A percentile compares a stretch with the other conserved stretches of the same genome.
These are phyloP conservation scores for Eupithecia abbreviata DNA, from an alignment of 2,888 invertebrate species.

Conservation along the genomic window DNA sequence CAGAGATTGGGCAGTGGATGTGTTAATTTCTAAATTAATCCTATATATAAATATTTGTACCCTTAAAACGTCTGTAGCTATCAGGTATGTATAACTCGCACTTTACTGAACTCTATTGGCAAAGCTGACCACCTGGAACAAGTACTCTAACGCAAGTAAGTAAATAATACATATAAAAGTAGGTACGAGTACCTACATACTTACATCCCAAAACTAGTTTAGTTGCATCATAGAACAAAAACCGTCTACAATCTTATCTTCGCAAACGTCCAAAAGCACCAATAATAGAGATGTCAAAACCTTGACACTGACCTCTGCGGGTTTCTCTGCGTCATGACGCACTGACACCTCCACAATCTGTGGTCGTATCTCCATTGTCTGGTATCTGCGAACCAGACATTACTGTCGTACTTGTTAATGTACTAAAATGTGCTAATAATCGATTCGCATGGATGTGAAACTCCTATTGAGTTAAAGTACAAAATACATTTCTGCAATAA, in stretches of 20 bases:
- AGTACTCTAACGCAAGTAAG: neutral
- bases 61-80: too few relatives aligned
- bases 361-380: conserved; percentile 52
- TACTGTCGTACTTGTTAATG: conserved; percentile 52
- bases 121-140: neutral
- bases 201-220: neutral
- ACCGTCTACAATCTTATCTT: neutral
- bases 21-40: too few relatives aligned
- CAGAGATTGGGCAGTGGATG: too few relatives aligned
- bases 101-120: neutral
- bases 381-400: conserved; percentile 39
- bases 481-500: neutral
- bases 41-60: too few relatives aligned
- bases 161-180: neutral
- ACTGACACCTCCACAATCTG: conserved; percentile 35
- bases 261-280: neutral
- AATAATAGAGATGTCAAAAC: conserved; percentile 45
- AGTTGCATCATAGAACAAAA: neutral
- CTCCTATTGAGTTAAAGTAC: neutral
- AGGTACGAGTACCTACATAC: neutral
- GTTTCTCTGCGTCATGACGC: conserved; percentile 44
- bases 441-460: conserved; percentile 15
- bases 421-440: neutral
- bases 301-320: conserved; percentile 47
- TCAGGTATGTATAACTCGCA: neutral